Base-by-base conservation (phyloP, 2,888 invertebrate genomes). In the Vandiemenella viatica region DNA sequence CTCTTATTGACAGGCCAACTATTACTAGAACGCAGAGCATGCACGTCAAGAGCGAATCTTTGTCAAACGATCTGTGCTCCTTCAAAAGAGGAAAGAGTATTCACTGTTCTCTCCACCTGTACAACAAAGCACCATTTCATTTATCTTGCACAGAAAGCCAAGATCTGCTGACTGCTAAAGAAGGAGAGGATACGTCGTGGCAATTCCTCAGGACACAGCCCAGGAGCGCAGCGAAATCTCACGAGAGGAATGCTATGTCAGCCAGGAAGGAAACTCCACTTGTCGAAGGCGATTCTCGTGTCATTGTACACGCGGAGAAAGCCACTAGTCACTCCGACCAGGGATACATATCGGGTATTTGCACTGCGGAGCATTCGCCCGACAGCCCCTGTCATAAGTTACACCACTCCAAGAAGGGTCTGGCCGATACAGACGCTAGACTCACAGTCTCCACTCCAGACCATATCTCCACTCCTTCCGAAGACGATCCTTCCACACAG, bases 111-210 rank as follows among this genome's bases (percentile, higher is more conserved):
- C 17, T 3, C 32, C 26, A 19, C 13, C n/a, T 3, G 10, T 18
- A 41, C 26, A 15, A 17, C 20, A 16, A 20, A 19, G 15, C 42
- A n/a, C 17, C 43, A 44, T 19, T 2, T 15, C 5, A 20, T 19
- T 46, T 7, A 23, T 40, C 4, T 21, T 15, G 16, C 20, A 22
- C 42, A 26, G 19, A 41, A 18, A 50, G 50, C 32, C 50, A 50
- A 15, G 32, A 50, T 8, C 47, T 47, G 1, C 18, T 50, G 22
- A 17, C 21, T 8, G 19, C 38, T 4, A 50, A 47, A 38, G 50
- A 50, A 38, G 50, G 50, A 21, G 50, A 50, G 21, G 43, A 43
- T n/a, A 47, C 50, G 1, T 50, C 50, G 1, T 50, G 50, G 50
- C 47, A 50, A 37, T 50, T 50, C 23, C 18, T 50, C 38, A 47